Evolutionary conservation across 2,797 vertebrate genomes (phyloP).

Genomic region (Enteromius mattozi): DNA sequence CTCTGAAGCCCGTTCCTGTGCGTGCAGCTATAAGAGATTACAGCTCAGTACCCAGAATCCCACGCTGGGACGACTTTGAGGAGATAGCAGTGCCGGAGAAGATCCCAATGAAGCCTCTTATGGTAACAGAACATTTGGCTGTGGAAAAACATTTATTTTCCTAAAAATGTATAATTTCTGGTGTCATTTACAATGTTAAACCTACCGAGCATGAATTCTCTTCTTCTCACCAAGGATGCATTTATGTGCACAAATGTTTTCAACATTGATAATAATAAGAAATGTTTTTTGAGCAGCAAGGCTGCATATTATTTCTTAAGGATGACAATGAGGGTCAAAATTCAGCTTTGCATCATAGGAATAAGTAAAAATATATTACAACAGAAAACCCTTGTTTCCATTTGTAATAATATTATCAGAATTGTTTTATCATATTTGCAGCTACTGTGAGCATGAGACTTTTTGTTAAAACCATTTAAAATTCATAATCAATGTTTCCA

Average conservation of each 20-base stretch:
- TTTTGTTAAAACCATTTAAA: too few relatives aligned
- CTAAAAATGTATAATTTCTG: not conserved
- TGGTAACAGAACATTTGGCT: conserved; percentile 71
- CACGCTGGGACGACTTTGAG: conserved; percentile 84
- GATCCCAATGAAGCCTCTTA: conserved; percentile 78
- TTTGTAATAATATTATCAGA: not conserved
- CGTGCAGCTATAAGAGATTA: conserved; percentile 69
- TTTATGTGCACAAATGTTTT: not conserved
- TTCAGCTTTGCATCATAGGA: not conserved
- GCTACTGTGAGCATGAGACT: not conserved
- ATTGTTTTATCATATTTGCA: not conserved
- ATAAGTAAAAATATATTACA: not conserved
- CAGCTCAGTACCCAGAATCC: conserved; percentile 84
- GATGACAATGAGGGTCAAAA: not conserved
- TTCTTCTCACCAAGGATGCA: not conserved
- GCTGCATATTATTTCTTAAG: not conserved
- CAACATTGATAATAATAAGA: not conserved
- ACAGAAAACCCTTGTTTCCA: not conserved
- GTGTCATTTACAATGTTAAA: not conserved
- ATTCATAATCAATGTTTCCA: too few relatives aligned
- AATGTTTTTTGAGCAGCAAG: not conserved
- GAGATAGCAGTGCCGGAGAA: conserved; percentile 77
- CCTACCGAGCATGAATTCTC: not conserved
- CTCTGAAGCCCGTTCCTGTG: conserved; percentile 89
- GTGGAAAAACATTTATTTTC: not conserved